Percentiles rank a stretch among this genome's conserved stretches.
These are phyloP conservation scores for Erethizon dorsatum DNA, from an alignment of 2,797 vertebrate genomes.

Conservation along the genomic window DNA sequence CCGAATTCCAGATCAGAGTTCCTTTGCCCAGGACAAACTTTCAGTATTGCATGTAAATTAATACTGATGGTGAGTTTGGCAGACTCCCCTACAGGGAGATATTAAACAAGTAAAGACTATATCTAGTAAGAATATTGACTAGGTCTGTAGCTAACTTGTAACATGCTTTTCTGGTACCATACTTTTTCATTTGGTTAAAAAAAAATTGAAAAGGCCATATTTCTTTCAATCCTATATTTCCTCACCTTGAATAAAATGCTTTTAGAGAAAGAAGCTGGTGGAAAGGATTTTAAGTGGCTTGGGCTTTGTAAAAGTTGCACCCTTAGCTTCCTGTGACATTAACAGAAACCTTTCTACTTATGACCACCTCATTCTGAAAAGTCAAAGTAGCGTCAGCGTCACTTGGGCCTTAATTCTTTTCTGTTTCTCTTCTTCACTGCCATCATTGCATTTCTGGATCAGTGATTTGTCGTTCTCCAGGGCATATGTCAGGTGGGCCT, in stretches of 20 bases:
- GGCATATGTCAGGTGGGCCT: neutral
- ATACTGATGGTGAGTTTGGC: neutral
- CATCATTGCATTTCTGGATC: neutral
- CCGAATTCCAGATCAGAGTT: neutral
- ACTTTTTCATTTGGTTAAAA: conserved; percentile 30
- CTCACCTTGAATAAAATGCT: conserved; percentile 9
- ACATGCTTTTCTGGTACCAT: neutral
- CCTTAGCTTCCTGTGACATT: neutral
- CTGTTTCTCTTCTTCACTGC: neutral
- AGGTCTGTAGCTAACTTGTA: neutral
- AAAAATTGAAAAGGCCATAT: neutral
- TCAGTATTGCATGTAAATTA: neutral
- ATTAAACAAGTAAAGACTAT: neutral
- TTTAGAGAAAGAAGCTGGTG: neutral
- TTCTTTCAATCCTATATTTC: neutral
- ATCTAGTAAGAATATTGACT: neutral
- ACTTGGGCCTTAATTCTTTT: neutral
- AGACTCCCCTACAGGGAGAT: neutral
- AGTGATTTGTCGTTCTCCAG: neutral
- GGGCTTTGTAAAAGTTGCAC: neutral
- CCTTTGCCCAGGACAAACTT: neutral
- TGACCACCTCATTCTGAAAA: neutral
- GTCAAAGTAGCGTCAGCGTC: neutral
- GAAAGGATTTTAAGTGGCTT: neutral
- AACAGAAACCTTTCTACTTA: neutral